Conservation (phyloP, 2,797 vertebrate genomes). For the Micrastur ruficollis region DNA sequence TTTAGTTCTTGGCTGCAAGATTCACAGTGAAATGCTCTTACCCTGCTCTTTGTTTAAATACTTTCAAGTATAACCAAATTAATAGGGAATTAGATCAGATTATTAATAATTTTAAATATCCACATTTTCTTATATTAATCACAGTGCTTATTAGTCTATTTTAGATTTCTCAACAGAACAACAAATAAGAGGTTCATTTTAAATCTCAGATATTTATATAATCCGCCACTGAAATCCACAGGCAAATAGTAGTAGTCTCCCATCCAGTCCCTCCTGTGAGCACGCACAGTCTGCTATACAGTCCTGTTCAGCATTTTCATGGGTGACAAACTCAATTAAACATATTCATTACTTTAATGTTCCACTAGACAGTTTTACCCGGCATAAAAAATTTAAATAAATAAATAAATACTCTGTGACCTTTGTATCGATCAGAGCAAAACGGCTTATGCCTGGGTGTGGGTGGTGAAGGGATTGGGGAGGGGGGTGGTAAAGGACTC, state of each 20-base stretch:
- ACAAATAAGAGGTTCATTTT: neutral
- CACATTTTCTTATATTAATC: neutral
- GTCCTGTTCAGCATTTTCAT: conserved; percentile 67
- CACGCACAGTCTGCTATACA: neutral
- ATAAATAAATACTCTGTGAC: conserved; percentile 77
- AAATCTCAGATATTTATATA: conserved; percentile 20
- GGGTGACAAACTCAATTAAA: conserved; percentile 82
- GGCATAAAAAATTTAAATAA: conserved; percentile 73
- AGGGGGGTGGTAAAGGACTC: conserved; percentile 63
- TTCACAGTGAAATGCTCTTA: neutral
- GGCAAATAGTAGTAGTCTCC: neutral
- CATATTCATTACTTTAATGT: conserved; percentile 80
- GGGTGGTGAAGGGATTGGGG: conserved; percentile 61
- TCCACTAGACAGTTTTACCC: conserved; percentile 71
- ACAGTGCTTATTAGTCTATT: neutral
- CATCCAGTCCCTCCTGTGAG: neutral
- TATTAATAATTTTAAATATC: neutral
- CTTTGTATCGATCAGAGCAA: conserved; percentile 79
- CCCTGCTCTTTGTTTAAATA: neutral
- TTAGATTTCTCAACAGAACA: neutral
- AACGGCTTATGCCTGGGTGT: conserved; percentile 72
- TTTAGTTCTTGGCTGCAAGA: neutral
- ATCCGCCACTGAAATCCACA: neutral
- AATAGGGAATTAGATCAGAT: neutral
- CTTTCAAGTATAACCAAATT: neutral